Evolutionary conservation across 2,888 invertebrate species (phyloP), one percentile per base, ranked within the genome.

Genomic region (Orchestes rusci): DNA sequence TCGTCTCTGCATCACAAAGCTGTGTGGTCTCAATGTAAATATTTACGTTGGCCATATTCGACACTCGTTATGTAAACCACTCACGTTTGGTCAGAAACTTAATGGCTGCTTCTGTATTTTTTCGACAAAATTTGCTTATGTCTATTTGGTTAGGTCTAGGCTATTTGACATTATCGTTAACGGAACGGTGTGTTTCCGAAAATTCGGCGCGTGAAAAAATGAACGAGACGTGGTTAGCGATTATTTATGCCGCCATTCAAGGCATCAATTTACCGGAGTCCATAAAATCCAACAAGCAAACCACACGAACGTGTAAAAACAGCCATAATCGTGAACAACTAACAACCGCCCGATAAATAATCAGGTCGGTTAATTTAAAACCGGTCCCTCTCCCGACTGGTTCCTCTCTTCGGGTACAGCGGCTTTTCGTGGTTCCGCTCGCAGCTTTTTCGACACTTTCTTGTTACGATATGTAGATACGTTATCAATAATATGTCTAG

Each of bases 281-380:
- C 63, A 64, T 66, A 65, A 67, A 67, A 67, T 65, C 57, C 62
- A 62, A 66, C 65, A 59, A 62, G 65, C 64, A 61, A 65, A 66
- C 65, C 65, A 62, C 65, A 64, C 62, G 61, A 65, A 66, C 63
- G 66, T 67, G 67, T 66, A 67, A 67, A 67, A 67, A 67, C 65
- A 66, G 64, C 66, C 62, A 66, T 67, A 67, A 67, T 66, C 65
- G 64, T 63, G 64, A 63, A 63, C 65, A 64, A 65, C 64, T 66
- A 67, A 67, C 66, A 65, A 66, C 65, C 63, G 58, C 56, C 59
- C 61, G 64, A 65, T 66, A 66, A 67, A 66, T 66, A 66, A 66
- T 64, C 64, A 60, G 57, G 59, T 56, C 59, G 59, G 61, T 60
- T 60, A 60, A 57, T 56, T 57, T 55, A 50, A 62, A 62, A 61